A percentile compares a stretch with the other conserved stretches of the same genome.
Conservation (phyloP, 2,888 invertebrate genomes). For the Archaeoteleia sp. region DNA sequence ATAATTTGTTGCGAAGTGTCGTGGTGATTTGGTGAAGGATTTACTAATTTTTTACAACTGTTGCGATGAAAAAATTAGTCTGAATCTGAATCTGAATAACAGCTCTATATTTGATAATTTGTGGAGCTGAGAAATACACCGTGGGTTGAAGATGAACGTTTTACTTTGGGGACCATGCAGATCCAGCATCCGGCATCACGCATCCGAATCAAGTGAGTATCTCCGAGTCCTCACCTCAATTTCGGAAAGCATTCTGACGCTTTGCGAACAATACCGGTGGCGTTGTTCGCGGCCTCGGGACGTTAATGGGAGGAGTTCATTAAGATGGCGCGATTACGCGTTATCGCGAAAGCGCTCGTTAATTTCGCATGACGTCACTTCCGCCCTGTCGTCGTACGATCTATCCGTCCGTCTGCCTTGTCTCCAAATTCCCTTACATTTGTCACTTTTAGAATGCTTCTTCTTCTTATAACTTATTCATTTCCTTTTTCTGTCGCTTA, state of each 20-base stretch:
- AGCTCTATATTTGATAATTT: no score
- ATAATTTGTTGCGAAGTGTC: no score
- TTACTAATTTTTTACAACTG: no score
- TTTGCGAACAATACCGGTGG: conserved; percentile 46
- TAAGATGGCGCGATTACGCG: conserved; percentile 66
- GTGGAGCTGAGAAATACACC: no score
- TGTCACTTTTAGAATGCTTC: conserved; percentile 41
- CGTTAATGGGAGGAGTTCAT: conserved; percentile 68
- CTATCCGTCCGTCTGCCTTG: conserved; percentile 36
- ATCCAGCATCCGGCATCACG: conserved; percentile 13
- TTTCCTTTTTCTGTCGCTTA: conserved; percentile 32
- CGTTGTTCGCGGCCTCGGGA: conserved; percentile 59
- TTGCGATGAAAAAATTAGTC: no score
- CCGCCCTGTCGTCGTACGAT: conserved; percentile 59
- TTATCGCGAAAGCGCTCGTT: conserved; percentile 65
- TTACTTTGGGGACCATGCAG: conserved; percentile 18
- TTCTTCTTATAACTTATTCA: conserved; percentile 40
- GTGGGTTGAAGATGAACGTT: conserved; percentile 16
- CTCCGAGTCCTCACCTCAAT: background rate
- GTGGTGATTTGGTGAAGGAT: no score
- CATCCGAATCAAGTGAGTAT: conserved; percentile 33
- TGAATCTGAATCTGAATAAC: no score
- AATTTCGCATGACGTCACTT: conserved; percentile 68
- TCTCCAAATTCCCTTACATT: conserved; percentile 36
- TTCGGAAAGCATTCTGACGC: conserved; percentile 5